Evolutionary conservation across 1,140 invertebrate species (phyloP).

Genomic region (Argopecten irradians): DNA sequence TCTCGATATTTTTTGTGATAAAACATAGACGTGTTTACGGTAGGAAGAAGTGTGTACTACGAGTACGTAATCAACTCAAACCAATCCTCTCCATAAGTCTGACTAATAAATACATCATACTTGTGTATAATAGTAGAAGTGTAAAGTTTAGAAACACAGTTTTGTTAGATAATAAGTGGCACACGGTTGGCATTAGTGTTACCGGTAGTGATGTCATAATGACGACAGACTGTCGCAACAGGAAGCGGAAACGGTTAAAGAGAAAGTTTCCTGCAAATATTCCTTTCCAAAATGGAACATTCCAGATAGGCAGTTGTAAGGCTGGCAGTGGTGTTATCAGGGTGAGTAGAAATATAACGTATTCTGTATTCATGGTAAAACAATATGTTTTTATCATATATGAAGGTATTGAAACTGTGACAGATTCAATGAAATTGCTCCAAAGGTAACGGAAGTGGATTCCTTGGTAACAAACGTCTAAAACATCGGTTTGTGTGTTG

Average conservation of each 20-base stretch:
- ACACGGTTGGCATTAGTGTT: slow-evolving; percentile 70
- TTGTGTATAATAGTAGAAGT: slow-evolving; percentile 64
- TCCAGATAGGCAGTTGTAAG: slow-evolving; percentile 64
- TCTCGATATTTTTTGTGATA: slow-evolving; percentile 70
- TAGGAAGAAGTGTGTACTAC: slow-evolving; percentile 65
- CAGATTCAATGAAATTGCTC: too few relatives aligned
- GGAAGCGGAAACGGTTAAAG: slow-evolving; percentile 50
- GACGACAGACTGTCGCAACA: slow-evolving; percentile 66
- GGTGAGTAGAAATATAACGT: slow-evolving; percentile 52
- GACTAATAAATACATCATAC: slow-evolving; percentile 60
- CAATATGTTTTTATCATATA: background rate
- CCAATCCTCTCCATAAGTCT: slow-evolving; percentile 61
- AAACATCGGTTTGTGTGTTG: too few relatives aligned
- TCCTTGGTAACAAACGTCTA: too few relatives aligned
- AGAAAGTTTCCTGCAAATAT: slow-evolving; percentile 65
- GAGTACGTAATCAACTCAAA: slow-evolving; percentile 48
- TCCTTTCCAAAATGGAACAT: slow-evolving; percentile 57
- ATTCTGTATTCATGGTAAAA: background rate
- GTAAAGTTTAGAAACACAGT: slow-evolving; percentile 61
- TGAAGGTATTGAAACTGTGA: background rate
- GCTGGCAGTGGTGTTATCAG: slow-evolving; percentile 53
- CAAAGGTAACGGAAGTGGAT: too few relatives aligned
- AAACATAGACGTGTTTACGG: slow-evolving; percentile 50
- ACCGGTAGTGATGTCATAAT: slow-evolving; percentile 60
- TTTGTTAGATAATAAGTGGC: slow-evolving; percentile 66